A percentile compares a stretch with the other conserved stretches of the same genome.
phyloP scores from a whole-genome alignment of 2,797 vertebrate genomes.

The Rhinoraja longicauda region DNA sequence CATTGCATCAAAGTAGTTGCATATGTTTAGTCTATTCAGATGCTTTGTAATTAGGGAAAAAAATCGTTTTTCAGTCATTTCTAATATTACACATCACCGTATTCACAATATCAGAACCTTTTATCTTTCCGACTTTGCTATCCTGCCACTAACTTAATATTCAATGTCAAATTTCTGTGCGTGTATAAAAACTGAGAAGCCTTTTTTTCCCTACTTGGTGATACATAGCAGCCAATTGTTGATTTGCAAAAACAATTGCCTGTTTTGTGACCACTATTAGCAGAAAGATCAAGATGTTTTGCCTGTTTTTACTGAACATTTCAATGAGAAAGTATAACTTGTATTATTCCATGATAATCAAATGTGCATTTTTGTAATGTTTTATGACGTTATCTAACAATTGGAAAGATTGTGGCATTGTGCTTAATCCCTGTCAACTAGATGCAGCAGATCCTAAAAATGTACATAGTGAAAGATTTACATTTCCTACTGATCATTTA shows the following conservation, averaged over 20 bases:
- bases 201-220: background rate
- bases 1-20: background rate
- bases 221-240: background rate
- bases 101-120: background rate
- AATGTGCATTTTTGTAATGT: background rate
- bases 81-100: background rate
- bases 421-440: background rate
- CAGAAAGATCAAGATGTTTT: background rate
- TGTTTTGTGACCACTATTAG: background rate
- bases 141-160: too few relatives aligned
- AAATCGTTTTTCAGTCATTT: constrained; percentile 8
- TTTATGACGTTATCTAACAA: background rate
- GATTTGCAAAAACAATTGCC: background rate
- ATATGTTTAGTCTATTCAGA: background rate
- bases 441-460: background rate
- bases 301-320: background rate
- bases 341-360: background rate
- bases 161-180: background rate
- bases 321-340: background rate
- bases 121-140: background rate
- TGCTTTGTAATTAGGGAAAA: background rate
- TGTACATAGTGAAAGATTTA: background rate
- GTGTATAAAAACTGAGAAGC: background rate
- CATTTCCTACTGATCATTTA: background rate
- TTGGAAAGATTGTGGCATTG: background rate